phyloP scores from a whole-genome alignment of 2,888 invertebrate species.

The Aleiodes alternator region DNA sequence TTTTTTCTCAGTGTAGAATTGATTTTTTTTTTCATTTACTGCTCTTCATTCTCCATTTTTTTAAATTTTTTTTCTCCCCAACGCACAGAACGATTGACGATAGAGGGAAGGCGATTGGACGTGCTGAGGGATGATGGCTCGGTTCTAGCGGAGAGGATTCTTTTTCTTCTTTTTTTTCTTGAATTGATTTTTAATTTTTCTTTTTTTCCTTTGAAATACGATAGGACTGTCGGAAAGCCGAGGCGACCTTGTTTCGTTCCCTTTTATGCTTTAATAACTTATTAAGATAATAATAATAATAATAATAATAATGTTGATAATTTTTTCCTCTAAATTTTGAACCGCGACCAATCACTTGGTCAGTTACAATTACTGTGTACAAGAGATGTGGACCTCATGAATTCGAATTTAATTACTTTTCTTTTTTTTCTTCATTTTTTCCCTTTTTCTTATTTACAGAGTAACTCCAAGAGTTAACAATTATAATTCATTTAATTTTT shows the following conservation, averaged over 20 bases:
- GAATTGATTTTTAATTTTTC: background rate
- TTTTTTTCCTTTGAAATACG: too few species aligned
- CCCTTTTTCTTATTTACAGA: slow-evolving; percentile 15
- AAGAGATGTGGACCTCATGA: slow-evolving; percentile 19
- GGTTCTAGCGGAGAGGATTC: background rate
- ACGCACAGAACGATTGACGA: too few species aligned
- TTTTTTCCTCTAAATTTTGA: slow-evolving; percentile 2
- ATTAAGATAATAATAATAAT: too few species aligned
- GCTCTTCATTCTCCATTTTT: too few species aligned
- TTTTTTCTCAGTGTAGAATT: too few species aligned
- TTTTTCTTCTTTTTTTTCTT: background rate
- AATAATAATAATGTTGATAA: background rate
- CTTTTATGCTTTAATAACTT: background rate
- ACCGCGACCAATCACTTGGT: background rate
- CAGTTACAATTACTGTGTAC: slow-evolving; percentile 5
- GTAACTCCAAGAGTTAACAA: slow-evolving; percentile 8
- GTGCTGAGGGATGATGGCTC: slow-evolving; percentile 5
- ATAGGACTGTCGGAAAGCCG: too few species aligned
- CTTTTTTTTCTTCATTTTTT: background rate
- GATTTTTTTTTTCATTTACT: too few species aligned
- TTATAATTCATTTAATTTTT: slow-evolving; percentile 6
- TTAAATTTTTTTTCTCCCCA: too few species aligned
- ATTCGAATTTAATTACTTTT: background rate
- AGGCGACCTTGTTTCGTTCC: too few species aligned
- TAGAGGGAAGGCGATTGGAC: too few species aligned